These are phyloP conservation scores for Zingel zingel DNA, from an alignment of 2,113 vertebrate genomes.

Conservation along the genomic window DNA sequence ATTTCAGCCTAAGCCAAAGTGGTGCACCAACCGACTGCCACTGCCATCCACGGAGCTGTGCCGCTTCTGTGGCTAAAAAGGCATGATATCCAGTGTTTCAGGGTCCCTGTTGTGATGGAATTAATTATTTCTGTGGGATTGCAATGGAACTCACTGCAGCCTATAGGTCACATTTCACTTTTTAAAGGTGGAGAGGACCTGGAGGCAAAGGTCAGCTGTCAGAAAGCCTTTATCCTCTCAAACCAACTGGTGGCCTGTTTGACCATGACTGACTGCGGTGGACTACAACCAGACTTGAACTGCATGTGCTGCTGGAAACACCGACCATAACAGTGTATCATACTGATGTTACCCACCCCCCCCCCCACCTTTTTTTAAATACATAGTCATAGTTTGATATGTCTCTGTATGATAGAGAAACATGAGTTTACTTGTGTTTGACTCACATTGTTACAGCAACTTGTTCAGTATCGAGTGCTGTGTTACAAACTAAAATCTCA, in stretches of 20 bases:
- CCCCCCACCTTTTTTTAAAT: neutral
- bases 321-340: neutral
- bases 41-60: neutral
- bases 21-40: neutral
- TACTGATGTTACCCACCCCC: neutral
- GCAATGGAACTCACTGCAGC: conserved; percentile 65
- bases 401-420: conserved; percentile 9
- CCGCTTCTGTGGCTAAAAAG: neutral
- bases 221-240: conserved; percentile 77
- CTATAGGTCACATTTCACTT: conserved; percentile 82
- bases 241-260: conserved; percentile 73
- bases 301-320: conserved; percentile 23
- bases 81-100: conserved; percentile 27
- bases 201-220: conserved; percentile 84
- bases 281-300: conserved; percentile 13
- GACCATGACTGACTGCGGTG: conserved; percentile 57
- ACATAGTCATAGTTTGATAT: neutral
- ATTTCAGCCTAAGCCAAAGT: neutral
- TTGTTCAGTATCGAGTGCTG: neutral
- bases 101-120: conserved; percentile 63
- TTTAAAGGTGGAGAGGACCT: conserved; percentile 68
- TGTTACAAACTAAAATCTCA: conserved; percentile 26
- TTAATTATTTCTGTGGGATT: conserved; percentile 75
- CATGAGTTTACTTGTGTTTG: neutral
- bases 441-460: neutral